phyloP scores from a whole-genome alignment of 2,113 vertebrate genomes.

The Phaethornis superciliosus region DNA sequence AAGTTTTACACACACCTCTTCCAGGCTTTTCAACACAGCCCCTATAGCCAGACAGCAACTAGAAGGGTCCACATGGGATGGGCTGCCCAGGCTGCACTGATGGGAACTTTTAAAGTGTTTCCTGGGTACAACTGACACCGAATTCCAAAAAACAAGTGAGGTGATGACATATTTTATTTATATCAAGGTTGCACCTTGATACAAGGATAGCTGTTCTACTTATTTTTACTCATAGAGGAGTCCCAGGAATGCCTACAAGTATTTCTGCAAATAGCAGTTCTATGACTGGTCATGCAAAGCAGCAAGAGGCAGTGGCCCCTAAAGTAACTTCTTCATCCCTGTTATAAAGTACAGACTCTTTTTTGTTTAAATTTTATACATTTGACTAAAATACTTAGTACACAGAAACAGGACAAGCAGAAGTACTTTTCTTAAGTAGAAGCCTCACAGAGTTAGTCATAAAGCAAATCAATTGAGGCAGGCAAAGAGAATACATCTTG shows the following conservation, averaged over 20 bases:
- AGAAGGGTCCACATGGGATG: neutral
- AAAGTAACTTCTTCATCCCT: neutral
- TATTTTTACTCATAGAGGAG: neutral
- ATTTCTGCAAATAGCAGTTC: neutral
- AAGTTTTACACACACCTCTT: neutral
- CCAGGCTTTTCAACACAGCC: neutral
- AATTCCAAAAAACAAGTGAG: neutral
- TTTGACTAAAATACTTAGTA: constrained; percentile 9
- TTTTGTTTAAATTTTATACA: neutral
- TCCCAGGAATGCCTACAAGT: neutral
- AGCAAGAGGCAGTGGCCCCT: neutral
- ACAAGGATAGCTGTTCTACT: neutral
- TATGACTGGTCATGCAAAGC: neutral
- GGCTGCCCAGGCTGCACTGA: accelerated
- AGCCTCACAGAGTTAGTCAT: constrained; percentile 40
- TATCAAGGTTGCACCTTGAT: neutral
- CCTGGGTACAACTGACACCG: neutral
- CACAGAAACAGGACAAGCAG: neutral
- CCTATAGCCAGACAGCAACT: neutral
- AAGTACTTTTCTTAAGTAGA: constrained; percentile 41
- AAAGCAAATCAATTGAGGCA: constrained; percentile 37
- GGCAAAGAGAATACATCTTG: constrained; percentile 46
- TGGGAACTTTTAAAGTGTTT: neutral
- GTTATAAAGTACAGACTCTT: neutral
- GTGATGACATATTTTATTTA: neutral